Conservation (phyloP, 2,113 vertebrate species). For the Caranx ignobilis region DNA sequence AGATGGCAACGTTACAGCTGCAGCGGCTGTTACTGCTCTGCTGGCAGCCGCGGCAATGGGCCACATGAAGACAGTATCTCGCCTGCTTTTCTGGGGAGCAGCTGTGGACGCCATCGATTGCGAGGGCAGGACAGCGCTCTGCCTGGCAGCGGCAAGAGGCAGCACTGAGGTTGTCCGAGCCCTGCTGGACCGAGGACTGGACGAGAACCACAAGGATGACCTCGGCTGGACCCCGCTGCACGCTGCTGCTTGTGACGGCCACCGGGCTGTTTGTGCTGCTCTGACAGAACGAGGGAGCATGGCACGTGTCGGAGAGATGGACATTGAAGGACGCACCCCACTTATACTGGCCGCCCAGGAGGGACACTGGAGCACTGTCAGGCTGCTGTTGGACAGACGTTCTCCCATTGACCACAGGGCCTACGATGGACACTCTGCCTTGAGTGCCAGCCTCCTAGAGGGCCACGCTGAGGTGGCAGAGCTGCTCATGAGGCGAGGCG, state of each 20-base stretch:
- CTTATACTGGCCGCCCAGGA: slow-evolving; percentile 87
- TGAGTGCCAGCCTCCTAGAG: slow-evolving; percentile 81
- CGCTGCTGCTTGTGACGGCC: slow-evolving; percentile 86
- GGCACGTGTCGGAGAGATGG: slow-evolving; percentile 84
- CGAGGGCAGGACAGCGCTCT: slow-evolving; percentile 86
- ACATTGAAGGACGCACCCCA: slow-evolving; percentile 84
- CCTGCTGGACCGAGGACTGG: slow-evolving; percentile 85
- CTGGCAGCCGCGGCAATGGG: slow-evolving; percentile 87
- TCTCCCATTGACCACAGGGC: slow-evolving; percentile 84
- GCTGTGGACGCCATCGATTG: slow-evolving; percentile 84
- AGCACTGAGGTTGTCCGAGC: slow-evolving; percentile 81
- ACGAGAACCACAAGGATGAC: slow-evolving; percentile 88
- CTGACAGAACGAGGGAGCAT: slow-evolving; percentile 84
- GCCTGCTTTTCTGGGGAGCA: slow-evolving; percentile 87
- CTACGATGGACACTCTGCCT: slow-evolving; percentile 84
- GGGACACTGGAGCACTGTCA: slow-evolving; percentile 81
- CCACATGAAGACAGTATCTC: slow-evolving; percentile 80
- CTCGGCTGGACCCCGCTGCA: slow-evolving; percentile 88
- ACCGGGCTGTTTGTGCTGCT: slow-evolving; percentile 79
- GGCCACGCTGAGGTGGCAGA: slow-evolving; percentile 80
- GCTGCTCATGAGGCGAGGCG: slow-evolving; percentile 83
- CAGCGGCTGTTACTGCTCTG: slow-evolving; percentile 80
- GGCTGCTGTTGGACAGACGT: slow-evolving; percentile 82
- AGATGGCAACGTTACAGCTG: slow-evolving; percentile 61
- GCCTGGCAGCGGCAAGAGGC: slow-evolving; percentile 83